Conservation (phyloP, 2,113 vertebrate genomes). For the Urocitellus parryii region DNA sequence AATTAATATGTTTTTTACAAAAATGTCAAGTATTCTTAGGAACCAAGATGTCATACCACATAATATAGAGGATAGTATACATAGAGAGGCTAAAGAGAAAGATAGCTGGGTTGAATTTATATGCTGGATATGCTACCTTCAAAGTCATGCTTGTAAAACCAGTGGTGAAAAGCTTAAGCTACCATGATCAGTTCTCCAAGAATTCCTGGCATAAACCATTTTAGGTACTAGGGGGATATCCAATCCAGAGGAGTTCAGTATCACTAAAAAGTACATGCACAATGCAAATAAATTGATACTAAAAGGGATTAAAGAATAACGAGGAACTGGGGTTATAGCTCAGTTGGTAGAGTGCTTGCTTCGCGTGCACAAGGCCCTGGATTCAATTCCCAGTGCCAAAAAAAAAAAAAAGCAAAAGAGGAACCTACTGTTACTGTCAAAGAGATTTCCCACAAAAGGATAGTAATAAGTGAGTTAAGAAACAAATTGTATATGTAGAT, state of each 20-base stretch:
- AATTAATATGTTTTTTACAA: slow-evolving; percentile 43
- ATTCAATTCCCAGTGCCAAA: neutral
- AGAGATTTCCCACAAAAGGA: neutral
- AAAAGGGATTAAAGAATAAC: neutral
- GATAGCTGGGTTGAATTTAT: neutral
- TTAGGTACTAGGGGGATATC: neutral
- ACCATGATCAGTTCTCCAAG: neutral
- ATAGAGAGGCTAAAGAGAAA: slow-evolving; percentile 8
- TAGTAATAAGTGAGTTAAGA: neutral
- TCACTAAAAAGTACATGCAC: neutral
- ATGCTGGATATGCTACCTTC: neutral
- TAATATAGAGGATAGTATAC: neutral
- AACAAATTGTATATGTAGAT: neutral
- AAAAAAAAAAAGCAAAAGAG: slow-evolving; percentile 20
- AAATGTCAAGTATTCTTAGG: neutral
- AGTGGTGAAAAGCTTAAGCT: slow-evolving; percentile 4
- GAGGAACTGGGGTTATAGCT: too few relatives aligned
- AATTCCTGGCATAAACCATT: neutral
- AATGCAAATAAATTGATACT: neutral
- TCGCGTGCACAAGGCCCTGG: too few relatives aligned
- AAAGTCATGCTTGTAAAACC: neutral
- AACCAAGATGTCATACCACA: slow-evolving; percentile 2
- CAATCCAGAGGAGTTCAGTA: neutral
- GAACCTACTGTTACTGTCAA: neutral
- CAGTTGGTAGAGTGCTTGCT: too few relatives aligned